These are phyloP conservation scores for Tenrec ecaudatus DNA, from an alignment of 2,113 vertebrate genomes.

Conservation along the genomic window DNA sequence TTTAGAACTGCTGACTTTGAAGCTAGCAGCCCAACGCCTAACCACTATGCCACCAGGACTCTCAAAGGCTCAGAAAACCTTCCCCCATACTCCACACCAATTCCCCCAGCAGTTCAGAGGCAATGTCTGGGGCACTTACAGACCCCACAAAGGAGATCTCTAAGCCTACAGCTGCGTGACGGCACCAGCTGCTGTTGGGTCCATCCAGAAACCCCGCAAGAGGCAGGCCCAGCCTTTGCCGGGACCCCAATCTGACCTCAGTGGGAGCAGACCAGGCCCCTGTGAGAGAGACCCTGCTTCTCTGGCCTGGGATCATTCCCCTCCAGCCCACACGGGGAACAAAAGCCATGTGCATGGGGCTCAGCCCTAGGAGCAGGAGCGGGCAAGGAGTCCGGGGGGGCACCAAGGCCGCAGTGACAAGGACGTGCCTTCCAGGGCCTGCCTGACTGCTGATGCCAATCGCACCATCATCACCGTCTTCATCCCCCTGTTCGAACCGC, in stretches of 20 bases:
- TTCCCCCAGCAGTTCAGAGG: not conserved
- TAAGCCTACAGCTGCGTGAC: not conserved
- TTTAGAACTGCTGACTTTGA: too few relatives aligned
- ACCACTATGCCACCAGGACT: too few relatives aligned
- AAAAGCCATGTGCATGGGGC: not conserved
- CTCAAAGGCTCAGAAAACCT: too few relatives aligned
- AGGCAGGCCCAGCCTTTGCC: not conserved
- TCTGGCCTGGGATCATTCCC: not conserved
- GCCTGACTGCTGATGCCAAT: not conserved
- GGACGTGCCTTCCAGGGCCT: not conserved
- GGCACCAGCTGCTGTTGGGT: not conserved
- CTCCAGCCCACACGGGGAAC: not conserved
- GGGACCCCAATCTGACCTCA: not conserved
- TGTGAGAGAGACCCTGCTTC: not conserved
- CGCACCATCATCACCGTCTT: accelerated
- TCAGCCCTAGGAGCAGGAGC: not conserved
- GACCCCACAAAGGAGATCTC: not conserved
- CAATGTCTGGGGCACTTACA: not conserved
- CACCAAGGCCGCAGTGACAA: not conserved
- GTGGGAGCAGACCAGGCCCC: too few relatives aligned
- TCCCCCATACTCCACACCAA: not conserved
- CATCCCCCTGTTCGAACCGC: not conserved
- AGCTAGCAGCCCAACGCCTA: too few relatives aligned
- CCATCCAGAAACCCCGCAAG: not conserved
- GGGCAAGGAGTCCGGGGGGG: not conserved